Evolutionary conservation across 1,140 invertebrate genomes (phyloP).

Genomic region (Brachionus rotundiformis): DNA sequence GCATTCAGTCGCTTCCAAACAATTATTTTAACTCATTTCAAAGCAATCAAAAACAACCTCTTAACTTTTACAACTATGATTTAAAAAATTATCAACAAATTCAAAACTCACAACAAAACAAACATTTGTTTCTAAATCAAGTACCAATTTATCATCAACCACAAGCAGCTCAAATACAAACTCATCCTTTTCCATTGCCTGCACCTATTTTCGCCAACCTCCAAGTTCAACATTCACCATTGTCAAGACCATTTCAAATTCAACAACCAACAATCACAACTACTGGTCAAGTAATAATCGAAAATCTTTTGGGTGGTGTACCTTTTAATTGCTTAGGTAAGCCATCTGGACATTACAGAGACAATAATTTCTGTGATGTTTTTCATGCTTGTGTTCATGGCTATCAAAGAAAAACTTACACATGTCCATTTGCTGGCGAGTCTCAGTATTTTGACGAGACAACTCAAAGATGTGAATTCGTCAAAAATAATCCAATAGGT

Average conservation of each 20-base stretch:
- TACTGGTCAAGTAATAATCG: conserved; percentile 21
- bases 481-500: neutral
- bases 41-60: neutral
- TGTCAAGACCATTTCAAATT: neutral
- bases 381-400: conserved; percentile 52
- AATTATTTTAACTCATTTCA: neutral
- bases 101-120: neutral
- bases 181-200: neutral
- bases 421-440: conserved; percentile 33
- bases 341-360: conserved; percentile 35
- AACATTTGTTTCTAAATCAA: neutral
- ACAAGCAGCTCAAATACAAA: neutral
- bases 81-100: neutral
- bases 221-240: neutral
- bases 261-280: conserved; percentile 25
- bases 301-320: conserved; percentile 28
- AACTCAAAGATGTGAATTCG: conserved; percentile 7
- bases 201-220: neutral
- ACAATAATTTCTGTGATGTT: conserved; percentile 47
- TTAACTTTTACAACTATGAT: neutral
- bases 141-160: neutral
- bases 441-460: conserved; percentile 35
- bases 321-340: conserved; percentile 43
- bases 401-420: conserved; percentile 22
- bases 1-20: neutral